phyloP scores from a whole-genome alignment of 2,888 invertebrate species.

The Cylloceria caligata region DNA sequence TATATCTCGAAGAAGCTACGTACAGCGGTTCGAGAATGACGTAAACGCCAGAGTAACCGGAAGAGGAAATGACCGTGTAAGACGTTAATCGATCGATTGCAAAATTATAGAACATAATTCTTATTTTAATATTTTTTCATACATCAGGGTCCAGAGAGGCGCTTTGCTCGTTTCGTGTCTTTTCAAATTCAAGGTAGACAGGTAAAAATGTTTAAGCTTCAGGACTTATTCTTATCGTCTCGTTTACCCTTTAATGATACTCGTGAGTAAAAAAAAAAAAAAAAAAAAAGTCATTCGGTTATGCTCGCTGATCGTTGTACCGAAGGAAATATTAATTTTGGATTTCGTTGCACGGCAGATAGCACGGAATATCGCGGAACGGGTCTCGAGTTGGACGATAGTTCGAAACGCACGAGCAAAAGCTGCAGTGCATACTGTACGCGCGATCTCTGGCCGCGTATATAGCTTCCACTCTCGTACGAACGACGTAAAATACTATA shows the following conservation, averaged over 20 bases:
- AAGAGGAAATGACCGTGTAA: conserved; percentile 35
- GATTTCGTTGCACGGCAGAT: background rate
- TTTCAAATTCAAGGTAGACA: too few relatives aligned
- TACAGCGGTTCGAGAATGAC: conserved; percentile 1
- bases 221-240: background rate
- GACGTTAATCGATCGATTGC: conserved; percentile 19
- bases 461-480: conserved; percentile 27
- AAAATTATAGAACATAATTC: background rate
- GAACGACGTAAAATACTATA: conserved; percentile 36
- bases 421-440: conserved; percentile 27
- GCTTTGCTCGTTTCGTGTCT: too few relatives aligned
- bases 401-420: conserved; percentile 34
- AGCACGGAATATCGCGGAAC: too few relatives aligned
- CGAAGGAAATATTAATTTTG: background rate
- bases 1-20: background rate
- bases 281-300: background rate
- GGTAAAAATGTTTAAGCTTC: too few relatives aligned
- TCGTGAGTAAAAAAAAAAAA: background rate
- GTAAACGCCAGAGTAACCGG: conserved; percentile 17
- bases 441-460: conserved; percentile 21
- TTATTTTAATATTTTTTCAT: background rate
- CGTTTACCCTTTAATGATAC: background rate
- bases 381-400: too few relatives aligned
- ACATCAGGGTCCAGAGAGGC: too few relatives aligned
- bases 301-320: background rate